These are phyloP conservation scores for Pyrrhosoma nymphula DNA, from an alignment of 2,888 invertebrate species.

Conservation along the genomic window DNA sequence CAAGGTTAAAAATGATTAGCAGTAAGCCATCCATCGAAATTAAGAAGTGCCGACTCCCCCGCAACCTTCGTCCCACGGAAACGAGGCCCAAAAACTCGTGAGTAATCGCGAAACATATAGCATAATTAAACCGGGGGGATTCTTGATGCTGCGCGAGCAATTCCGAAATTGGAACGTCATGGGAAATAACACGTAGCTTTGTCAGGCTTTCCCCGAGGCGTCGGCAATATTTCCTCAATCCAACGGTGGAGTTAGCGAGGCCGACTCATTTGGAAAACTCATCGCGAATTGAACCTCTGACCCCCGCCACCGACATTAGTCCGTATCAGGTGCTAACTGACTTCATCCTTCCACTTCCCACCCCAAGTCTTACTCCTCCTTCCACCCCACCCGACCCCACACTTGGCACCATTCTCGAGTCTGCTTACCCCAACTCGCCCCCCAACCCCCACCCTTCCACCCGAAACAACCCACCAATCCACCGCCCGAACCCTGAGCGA, in stretches of 20 bases:
- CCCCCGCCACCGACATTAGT: conserved; percentile 41
- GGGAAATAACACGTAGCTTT: conserved; percentile 52
- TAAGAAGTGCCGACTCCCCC: background rate
- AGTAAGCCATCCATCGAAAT: background rate
- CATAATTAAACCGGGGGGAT: conserved; percentile 21
- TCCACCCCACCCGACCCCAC: too few species aligned
- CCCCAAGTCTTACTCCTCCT: too few species aligned
- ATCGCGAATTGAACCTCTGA: conserved; percentile 54
- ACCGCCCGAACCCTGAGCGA: background rate
- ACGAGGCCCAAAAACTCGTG: conserved; percentile 1
- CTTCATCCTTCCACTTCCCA: conserved; percentile 34
- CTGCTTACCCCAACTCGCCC: too few species aligned
- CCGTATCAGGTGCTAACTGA: conserved; percentile 49
- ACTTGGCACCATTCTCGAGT: too few species aligned
- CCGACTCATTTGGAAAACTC: conserved; percentile 38
- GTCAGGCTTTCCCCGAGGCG: conserved; percentile 35
- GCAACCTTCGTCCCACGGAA: background rate
- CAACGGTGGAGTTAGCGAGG: conserved; percentile 14
- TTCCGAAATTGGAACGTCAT: conserved; percentile 49
- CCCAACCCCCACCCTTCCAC: background rate
- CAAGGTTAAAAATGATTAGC: background rate
- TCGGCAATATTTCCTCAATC: conserved; percentile 47
- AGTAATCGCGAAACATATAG: conserved; percentile 14
- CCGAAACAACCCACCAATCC: background rate
- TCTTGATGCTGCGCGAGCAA: background rate